Conservation (phyloP, 2,888 invertebrate genomes). For the Plebejus melissa region DNA sequence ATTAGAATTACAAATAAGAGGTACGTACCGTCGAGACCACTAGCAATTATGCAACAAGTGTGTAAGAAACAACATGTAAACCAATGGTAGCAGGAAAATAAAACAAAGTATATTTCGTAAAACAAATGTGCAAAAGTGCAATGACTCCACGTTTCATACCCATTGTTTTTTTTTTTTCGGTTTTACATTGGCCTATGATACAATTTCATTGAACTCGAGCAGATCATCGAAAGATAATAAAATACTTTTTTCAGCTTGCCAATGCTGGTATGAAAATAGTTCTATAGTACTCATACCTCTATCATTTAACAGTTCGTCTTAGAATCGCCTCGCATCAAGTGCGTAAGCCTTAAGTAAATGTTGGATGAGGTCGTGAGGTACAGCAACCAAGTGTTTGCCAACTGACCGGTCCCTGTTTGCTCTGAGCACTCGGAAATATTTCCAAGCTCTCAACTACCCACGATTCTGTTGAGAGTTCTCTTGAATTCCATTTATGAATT, state of each 20-base stretch:
- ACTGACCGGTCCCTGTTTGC: constrained; percentile 74
- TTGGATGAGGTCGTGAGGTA: constrained; percentile 45
- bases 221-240: too few species aligned
- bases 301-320: neutral
- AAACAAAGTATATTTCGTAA: neutral
- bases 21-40: neutral
- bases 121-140: neutral
- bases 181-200: too few species aligned
- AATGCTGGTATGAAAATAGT: neutral
- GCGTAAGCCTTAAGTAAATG: constrained; percentile 7
- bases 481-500: neutral
- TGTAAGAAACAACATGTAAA: neutral
- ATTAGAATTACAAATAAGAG: constrained; percentile 61
- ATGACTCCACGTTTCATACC: too few species aligned
- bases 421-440: constrained; percentile 68
- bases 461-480: constrained; percentile 11
- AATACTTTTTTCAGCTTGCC: too few species aligned
- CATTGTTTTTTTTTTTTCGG: too few species aligned
- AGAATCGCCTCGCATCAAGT: constrained; percentile 26
- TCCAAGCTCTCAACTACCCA: constrained; percentile 30
- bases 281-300: neutral
- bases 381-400: constrained; percentile 42
- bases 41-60: neutral
- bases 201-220: too few species aligned
- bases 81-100: neutral